phyloP scores from a whole-genome alignment of 2,797 vertebrate species.

The Gadopsis marmoratus region DNA sequence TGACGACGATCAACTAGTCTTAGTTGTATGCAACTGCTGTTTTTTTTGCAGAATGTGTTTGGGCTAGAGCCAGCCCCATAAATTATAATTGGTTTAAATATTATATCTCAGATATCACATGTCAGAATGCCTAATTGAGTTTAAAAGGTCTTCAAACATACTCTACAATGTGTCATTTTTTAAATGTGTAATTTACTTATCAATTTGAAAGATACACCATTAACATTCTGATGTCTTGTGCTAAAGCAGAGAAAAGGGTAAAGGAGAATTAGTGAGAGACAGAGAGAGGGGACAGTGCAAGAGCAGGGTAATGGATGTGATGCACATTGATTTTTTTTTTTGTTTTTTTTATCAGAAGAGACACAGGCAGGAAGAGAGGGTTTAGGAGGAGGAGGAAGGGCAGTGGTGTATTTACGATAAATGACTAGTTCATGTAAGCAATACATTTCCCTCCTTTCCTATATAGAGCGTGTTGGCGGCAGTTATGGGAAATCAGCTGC shows the following conservation, averaged over 20 bases:
- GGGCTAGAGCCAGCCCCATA: not conserved
- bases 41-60: constrained; percentile 23
- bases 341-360: constrained; percentile 40
- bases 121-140: constrained; percentile 49
- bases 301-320: constrained; percentile 72
- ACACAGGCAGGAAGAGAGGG: constrained; percentile 42
- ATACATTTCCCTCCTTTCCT: constrained; percentile 54
- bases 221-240: constrained; percentile 42
- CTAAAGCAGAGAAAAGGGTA: constrained; percentile 25
- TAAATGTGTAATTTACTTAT: constrained; percentile 63
- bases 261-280: constrained; percentile 35
- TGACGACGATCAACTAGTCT: constrained; percentile 35
- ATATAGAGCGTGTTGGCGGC: constrained; percentile 41
- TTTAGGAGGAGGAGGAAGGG: constrained; percentile 40
- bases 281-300: constrained; percentile 17
- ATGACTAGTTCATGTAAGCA: constrained; percentile 53
- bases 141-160: constrained; percentile 54
- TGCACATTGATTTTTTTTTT: constrained; percentile 75
- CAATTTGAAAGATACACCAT: constrained; percentile 47
- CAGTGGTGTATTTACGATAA: constrained; percentile 69
- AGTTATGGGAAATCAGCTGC: constrained; percentile 58
- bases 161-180: constrained; percentile 43
- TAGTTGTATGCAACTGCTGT: constrained; percentile 20
- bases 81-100: constrained; percentile 17
- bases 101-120: constrained; percentile 42